Conservation (phyloP, 2,113 vertebrate species). For the Charina bottae region DNA sequence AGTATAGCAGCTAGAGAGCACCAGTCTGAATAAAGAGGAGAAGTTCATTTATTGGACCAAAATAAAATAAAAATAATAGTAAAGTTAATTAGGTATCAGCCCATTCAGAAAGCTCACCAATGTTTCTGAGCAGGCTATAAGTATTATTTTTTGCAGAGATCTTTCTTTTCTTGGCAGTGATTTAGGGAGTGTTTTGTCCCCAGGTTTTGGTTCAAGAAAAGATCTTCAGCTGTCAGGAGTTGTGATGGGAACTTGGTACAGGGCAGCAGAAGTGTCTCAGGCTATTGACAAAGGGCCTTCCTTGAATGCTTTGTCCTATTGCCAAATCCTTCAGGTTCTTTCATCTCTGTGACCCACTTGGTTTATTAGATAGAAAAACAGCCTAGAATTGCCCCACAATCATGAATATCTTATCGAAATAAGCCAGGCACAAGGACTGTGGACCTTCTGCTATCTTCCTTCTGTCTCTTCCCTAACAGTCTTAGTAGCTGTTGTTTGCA, state of each 20-base stretch:
- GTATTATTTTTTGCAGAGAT: background rate
- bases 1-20: background rate
- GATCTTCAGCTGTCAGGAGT: background rate
- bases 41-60: background rate
- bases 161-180: background rate
- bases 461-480: background rate
- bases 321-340: constrained; percentile 8
- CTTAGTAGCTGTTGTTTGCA: background rate
- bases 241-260: background rate
- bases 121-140: background rate
- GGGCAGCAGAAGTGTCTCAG: background rate
- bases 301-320: background rate
- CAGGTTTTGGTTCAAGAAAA: background rate
- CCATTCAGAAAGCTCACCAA: background rate
- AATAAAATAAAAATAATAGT: background rate
- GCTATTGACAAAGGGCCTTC: background rate
- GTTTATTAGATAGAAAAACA: background rate
- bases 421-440: background rate
- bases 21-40: background rate
- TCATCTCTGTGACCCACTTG: background rate
- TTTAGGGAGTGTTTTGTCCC: background rate
- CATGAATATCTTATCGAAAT: background rate
- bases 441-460: background rate
- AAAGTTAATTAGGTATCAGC: background rate
- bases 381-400: background rate